Evolutionary conservation across 2,113 vertebrate species (phyloP), one percentile per base, ranked within the genome.

Genomic region (Xiphophorus couchianus): DNA sequence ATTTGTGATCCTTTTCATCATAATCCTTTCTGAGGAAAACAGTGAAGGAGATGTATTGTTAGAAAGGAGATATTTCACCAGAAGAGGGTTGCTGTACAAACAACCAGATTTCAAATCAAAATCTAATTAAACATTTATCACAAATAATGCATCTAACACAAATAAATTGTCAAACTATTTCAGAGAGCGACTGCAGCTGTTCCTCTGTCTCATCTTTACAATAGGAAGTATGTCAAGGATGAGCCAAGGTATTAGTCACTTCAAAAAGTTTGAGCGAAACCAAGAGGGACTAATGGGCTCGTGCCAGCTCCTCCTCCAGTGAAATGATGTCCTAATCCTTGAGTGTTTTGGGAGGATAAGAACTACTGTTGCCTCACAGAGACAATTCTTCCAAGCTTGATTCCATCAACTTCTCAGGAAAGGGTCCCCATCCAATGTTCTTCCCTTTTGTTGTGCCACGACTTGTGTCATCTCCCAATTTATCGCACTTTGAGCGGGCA

Each of bases 391-490:
- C 83, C 86, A 80, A 86, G 80, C 85, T 84, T 70, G 84, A 93
- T 92, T 92, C 89, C 86, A 93, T 92, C 90, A 89, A 78, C 85
- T 90, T 86, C 86, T 93, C 83, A 89, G 74, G 86, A 89, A 90
- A 91, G 89, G 88, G 91, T 90, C 91, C 90, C 86, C 82, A 85
- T 93, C 90, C 90, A 93, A 92, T 93, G 92, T 94, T 92, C 93
- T 89, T 80, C 82, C 78, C 91, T 90, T 93, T 94, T 94, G 92
- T 93, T 93, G 89, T 89, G 89, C 91, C 85, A 76, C 89, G 90
- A 92, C 90, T 93, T 93, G 92, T 94, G 90, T 93, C 92, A 94
- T 92, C 91, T 91, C 77, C 86, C 93, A 94, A 94, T 94, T 94
- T 94, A 94, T 93, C 85, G 78, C 90, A 79, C 85, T 85, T 89